Evolutionary conservation across 2,113 vertebrate species (phyloP), one percentile per base, ranked within the genome.

Genomic region (Lontra canadensis): DNA sequence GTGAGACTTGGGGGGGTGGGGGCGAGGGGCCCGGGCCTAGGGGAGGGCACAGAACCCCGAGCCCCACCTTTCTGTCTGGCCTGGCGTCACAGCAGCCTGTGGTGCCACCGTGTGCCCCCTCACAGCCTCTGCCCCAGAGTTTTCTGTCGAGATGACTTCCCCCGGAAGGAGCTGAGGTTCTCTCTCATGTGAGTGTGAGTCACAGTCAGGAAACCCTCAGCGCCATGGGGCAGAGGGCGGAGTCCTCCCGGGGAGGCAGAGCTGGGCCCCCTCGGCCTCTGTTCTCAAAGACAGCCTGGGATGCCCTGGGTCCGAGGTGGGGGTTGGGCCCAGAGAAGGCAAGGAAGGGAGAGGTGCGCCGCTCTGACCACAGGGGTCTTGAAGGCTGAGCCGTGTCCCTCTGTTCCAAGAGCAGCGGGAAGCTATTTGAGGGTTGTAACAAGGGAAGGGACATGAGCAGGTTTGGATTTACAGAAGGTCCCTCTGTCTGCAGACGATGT

Each of bases 111-210:
- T 20, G 34, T 88, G 11, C 59, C 67, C 25, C 26, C 3, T 3
- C 11, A 42, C 3, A 13, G 14, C 63, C 39, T 88, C 47, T 82
- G 34, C 29, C 80, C 44, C 1, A 3, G 4, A 17, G 7, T 34
- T 59, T 47, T 13, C 52, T 23, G 39, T 42, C 21, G 7, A 12
- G 7, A 44, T 83, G 26, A 18, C 26, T 12, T 65, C 31, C 81
- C 55, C 29, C 57, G 36, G 49, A 65, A 49, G 93, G 74, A 91
- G 71, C 76, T 29, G 18, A 86, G 82, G 39, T 86, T 96, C 47
- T 97, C 5, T 61, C 92, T 95, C 79, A 71, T 83, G 92, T 79
- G 31, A 61, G 23, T 71, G 88, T 65, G 73, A 83, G 25, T 96
- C 42, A 89, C 92, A 13, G 6, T 80, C 92, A 86, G 88, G 79